These are phyloP conservation scores for Nesogale talazaci DNA, from an alignment of 2,113 vertebrate genomes.

Conservation along the genomic window DNA sequence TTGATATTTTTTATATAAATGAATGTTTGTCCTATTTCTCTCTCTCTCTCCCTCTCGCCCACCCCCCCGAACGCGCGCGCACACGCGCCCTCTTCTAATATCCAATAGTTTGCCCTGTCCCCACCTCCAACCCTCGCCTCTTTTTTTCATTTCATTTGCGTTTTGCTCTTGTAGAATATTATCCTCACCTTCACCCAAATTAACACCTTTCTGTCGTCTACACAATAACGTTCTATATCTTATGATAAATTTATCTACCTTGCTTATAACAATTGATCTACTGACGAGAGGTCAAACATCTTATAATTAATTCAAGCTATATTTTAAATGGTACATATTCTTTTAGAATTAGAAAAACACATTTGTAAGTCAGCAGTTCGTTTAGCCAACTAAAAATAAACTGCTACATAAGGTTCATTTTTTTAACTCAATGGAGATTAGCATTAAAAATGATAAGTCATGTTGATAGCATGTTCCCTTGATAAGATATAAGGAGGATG, in stretches of 20 bases:
- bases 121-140: too few species aligned
- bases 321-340: neutral
- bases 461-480: neutral
- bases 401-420: neutral
- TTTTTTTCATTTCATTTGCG: too few species aligned
- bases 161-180: too few species aligned
- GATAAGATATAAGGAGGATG: neutral
- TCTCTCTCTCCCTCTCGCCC: neutral
- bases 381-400: slow-evolving; percentile 25
- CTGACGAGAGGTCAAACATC: neutral
- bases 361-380: neutral
- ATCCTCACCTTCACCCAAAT: too few species aligned
- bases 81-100: too few species aligned
- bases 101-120: too few species aligned
- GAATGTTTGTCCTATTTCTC: neutral
- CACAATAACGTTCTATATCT: neutral
- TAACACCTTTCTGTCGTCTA: too few species aligned
- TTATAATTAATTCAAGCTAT: neutral
- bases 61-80: too few species aligned
- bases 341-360: neutral
- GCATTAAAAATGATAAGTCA: neutral
- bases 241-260: neutral
- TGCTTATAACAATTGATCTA: neutral
- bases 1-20: neutral
- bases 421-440: neutral